These are phyloP conservation scores for Spea multiplicata DNA, from an alignment of 2,113 vertebrate species.

Conservation along the genomic window DNA sequence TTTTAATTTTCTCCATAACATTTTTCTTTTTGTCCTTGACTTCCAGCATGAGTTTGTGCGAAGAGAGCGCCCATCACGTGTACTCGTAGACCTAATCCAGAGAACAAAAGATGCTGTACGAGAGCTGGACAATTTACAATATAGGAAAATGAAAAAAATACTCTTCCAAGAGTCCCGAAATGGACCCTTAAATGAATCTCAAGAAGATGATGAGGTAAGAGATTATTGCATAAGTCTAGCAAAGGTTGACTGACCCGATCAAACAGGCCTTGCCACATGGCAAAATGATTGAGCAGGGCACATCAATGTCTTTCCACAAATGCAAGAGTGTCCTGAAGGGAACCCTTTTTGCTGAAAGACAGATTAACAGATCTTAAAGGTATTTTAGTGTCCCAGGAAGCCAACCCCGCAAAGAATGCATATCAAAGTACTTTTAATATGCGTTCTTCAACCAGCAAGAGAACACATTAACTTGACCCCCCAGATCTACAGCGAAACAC, in stretches of 20 bases:
- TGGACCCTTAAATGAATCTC: conserved; percentile 86
- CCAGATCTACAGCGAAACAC: no score
- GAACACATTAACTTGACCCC: no score
- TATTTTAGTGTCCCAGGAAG: no score
- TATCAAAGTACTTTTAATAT: no score
- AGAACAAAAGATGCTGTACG: conserved; percentile 97
- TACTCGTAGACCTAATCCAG: conserved; percentile 93
- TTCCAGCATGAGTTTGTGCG: conserved; percentile 90
- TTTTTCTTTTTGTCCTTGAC: conserved; percentile 4
- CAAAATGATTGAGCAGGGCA: neutral
- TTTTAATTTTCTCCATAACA: neutral
- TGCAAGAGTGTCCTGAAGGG: no score
- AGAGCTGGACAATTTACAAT: conserved; percentile 95
- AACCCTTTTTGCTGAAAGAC: no score
- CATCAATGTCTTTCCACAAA: no score
- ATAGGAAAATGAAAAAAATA: conserved; percentile 99
- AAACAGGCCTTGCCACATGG: neutral
- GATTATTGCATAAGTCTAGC: neutral
- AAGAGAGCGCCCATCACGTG: conserved; percentile 79
- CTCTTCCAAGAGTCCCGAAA: conserved; percentile 95
- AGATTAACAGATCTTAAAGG: no score
- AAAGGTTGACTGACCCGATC: neutral
- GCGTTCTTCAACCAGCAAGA: no score
- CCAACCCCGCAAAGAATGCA: no score
- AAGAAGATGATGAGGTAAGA: conserved; percentile 91